Evolutionary conservation across 2,113 vertebrate genomes (phyloP).

Genomic region (Chloroceryle aenea): DNA sequence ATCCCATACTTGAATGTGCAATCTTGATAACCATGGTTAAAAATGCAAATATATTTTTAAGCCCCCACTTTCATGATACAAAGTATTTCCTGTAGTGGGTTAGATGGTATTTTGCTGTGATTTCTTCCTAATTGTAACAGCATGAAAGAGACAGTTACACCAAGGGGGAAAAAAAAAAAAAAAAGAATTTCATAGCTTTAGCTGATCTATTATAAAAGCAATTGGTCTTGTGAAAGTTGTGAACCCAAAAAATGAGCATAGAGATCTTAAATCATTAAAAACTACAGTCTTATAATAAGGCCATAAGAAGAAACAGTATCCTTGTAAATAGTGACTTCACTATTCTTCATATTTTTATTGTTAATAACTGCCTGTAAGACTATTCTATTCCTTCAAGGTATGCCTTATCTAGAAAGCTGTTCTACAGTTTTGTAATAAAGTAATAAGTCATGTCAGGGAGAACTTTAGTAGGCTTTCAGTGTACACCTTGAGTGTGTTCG

Average conservation of each 20-base stretch:
- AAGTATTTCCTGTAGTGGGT: not conserved
- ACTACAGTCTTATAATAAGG: not conserved
- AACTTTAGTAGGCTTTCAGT: constrained; percentile 12
- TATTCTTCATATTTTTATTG: not conserved
- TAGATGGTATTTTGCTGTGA: not conserved
- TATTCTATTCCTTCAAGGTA: not conserved
- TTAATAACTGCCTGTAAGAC: not conserved
- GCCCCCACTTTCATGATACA: not conserved
- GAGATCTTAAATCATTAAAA: constrained; percentile 1
- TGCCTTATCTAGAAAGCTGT: not conserved
- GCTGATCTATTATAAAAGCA: not conserved
- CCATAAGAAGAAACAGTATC: not conserved
- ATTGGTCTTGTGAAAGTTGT: not conserved
- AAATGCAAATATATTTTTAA: not conserved
- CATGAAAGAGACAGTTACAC: not conserved
- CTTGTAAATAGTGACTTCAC: not conserved
- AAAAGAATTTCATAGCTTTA: not conserved
- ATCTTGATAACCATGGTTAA: not conserved
- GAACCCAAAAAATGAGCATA: not conserved
- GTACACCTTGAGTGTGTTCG: not conserved
- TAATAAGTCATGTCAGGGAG: not conserved
- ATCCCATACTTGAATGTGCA: not conserved
- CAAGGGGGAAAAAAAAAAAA: not conserved
- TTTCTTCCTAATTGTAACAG: not conserved
- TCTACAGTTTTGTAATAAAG: not conserved